Base-by-base conservation (phyloP, 2,888 invertebrate species). In the Rhogogaster chlorosoma region DNA sequence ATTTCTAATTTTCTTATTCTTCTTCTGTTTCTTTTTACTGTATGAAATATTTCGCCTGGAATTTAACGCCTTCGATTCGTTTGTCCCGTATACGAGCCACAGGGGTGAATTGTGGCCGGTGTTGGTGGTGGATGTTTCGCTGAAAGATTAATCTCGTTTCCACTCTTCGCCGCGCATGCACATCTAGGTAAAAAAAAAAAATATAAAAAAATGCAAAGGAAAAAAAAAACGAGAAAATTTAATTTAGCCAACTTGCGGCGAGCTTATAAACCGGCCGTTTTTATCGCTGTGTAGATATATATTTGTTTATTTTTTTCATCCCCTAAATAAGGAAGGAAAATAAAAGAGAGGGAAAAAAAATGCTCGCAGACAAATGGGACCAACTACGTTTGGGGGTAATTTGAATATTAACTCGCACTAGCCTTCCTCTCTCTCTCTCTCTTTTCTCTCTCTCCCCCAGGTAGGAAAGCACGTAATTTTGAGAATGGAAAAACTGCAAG, bases 191-290 rank as follows among this genome's bases (percentile, higher is more conserved):
- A 26, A 53, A 18, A 49, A 29, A 29, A 26, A 64, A 64, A 26
- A 18, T 6, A 2, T 10, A 29, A n/a, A n/a, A n/a, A n/a, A n/a
- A n/a, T n/a, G n/a, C n/a, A 38, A 71, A 15, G 15, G 6, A 38
- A 38, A 38, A 71, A 10, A 38, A 71, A 42, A 26, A 22, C 0
- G 9, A 61, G 61, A 26, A 73, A 75, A 75, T 45, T 75, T 75
- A 73, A 73, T 73, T 73, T 73, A 73, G 73, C 73, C 73, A 73
- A 73, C 73, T 73, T 73, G 36, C 73, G 38, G n/a, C 15, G n/a
- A 36, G n/a, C 64, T 26, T 64, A 53, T 53, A 53, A 53, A 64
- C 67, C 32, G 26, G 29, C 67, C 67, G 22, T 29, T 29, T 26
- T 36, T 70, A 70, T n/a, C 70, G 32, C 36, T 10, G 26, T 61